Evolutionary conservation across 2,888 invertebrate species (phyloP), one percentile per base, ranked within the genome.

Genomic region (Podotricha telesiphe): DNA sequence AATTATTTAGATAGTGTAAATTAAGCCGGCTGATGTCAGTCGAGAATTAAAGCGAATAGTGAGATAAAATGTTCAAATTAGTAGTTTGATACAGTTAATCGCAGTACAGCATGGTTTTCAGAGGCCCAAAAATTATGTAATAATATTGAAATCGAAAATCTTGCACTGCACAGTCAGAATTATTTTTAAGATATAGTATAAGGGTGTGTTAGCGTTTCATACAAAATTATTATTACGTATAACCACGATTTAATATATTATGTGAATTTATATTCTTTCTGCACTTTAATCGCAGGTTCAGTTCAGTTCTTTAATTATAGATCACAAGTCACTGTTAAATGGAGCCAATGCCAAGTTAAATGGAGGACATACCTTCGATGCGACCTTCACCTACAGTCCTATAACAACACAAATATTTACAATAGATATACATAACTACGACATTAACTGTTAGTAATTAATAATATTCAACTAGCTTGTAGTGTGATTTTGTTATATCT

Each of bases 91-190:
- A 62, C 48, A 34, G 17, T 62, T 37, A 62, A 50, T 62, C n/a
- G 62, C 62, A 50, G 62, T 62, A 62, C 62, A 62, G 62, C 62
- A 62, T 62, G 62, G 62, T 62, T 62, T 62, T 62, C 62, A 62
- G 62, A 62, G 62, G 62, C 62, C 62, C 62, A 62, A 62, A 62
- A 34, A 45, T 45, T 62, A 62, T 48, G 47, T 62, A 62, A 62
- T 50, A 48, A 7, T 37, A 28, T 45, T 59, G 11, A 62, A 62
- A 62, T 37, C 13, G 62, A 48, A 62, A 62, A 62, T 62, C 62
- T 62, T 62, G 62, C 62, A 62, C 62, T 48, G 62, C 62, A 62
- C 62, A 15, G 20, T 37, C 47, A 62, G 17, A 50, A 17, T 1
- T 62, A 50, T 48, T 15, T 62, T 34, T 47, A 15, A 62, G 28